Base-by-base conservation (phyloP, 2,888 invertebrate genomes). In the Nysson spinosus region DNA sequence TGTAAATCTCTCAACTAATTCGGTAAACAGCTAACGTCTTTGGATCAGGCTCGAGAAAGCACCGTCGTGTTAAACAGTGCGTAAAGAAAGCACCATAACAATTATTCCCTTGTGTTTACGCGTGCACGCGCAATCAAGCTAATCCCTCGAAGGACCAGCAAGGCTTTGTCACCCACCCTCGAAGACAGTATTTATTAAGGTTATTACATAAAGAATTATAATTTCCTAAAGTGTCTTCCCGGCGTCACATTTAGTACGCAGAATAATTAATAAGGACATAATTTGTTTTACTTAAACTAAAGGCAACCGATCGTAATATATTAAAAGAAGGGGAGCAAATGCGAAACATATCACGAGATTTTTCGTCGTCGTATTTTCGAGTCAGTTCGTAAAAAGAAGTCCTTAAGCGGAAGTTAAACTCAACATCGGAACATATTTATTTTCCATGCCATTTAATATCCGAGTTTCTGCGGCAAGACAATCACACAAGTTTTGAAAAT, bases 41-140 rank as follows among this genome's bases (percentile, higher is more conserved):
- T 72, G 63, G 74, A 51, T 68, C 56, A 65, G 51, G 49, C 43
- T 58, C 55, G 71, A 46, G 32, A 49, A 43, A 40, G 54, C 51
- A 52, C 56, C 17, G 68, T 46, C 55, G 67, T 62, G 74, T 75
- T 79, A 77, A 80, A 76, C 75, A 75, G 73, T 69, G 77, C 77
- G 80, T 77, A 75, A 79, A 77, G 68, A 79, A 60, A 64, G 50
- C 63, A 60, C 50, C 42, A 43, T 62, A 60, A 67, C 49, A 70
- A 69, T 68, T 58, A 63, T 68, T 71, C 76, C 73, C 56, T 64
- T 55, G 68, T 60, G 67, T 66, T 72, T 64, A 67, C 66, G 72
- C 58, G 52, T 69, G 68, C 63, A 64, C 63, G 61, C 46, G 67
- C 68, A 65, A 74, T 78, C 60, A 60, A 65, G 69, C 73, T 73